Evolutionary conservation across 92 coral and sea anemone species (phyloP).

Genomic region (Phenganax stokvisi): DNA sequence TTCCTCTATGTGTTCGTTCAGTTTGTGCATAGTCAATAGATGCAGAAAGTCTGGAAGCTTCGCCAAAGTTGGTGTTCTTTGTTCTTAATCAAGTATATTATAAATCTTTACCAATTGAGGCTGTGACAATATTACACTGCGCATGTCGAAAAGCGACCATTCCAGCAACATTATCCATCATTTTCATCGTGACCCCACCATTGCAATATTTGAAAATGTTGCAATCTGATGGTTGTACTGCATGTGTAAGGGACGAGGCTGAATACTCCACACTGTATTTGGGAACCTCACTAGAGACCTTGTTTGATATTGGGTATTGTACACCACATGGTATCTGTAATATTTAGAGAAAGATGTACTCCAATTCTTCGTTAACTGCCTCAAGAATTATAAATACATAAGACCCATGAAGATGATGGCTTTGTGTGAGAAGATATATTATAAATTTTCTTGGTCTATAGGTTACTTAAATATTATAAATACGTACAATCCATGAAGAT

Average conservation of each 20-base stretch:
- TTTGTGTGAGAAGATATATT: too few species aligned
- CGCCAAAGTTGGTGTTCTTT: background rate
- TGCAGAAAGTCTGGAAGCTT: too few species aligned
- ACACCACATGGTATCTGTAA: conserved; percentile 41
- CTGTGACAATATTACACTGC: conserved; percentile 81
- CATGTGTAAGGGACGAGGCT: conserved; percentile 75
- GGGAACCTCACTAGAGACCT: conserved; percentile 41
- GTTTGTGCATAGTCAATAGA: too few species aligned
- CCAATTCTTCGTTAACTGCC: too few species aligned
- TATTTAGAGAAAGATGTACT: too few species aligned
- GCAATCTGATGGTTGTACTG: conserved; percentile 87
- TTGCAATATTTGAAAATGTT: conserved; percentile 52
- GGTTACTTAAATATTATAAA: too few species aligned
- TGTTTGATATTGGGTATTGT: conserved; percentile 28
- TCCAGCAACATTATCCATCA: conserved; percentile 95
- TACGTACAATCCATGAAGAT: too few species aligned
- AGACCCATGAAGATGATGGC: too few species aligned
- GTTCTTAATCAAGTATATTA: background rate
- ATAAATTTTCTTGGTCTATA: too few species aligned
- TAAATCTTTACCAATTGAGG: conserved; percentile 66
- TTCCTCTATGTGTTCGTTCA: too few species aligned
- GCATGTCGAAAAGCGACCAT: conserved; percentile 82
- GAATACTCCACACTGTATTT: conserved; percentile 62
- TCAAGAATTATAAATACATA: too few species aligned
- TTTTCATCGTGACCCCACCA: conserved; percentile 91